Base-by-base conservation (phyloP, 1,140 invertebrate species). In the Triops cancriformis region DNA sequence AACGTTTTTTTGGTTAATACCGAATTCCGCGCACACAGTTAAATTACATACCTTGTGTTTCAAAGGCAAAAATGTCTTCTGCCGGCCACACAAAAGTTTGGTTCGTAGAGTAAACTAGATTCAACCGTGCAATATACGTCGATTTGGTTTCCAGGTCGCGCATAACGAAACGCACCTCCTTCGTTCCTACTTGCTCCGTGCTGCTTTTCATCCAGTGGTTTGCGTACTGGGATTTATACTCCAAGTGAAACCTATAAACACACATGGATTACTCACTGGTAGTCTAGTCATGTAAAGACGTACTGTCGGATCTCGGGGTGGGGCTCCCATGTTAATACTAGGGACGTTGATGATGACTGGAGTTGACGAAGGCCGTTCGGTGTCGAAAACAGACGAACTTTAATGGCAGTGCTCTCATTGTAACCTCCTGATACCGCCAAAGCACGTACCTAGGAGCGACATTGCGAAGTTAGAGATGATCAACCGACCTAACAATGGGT, bases 71-170 rank as follows among this genome's bases (percentile, higher is more conserved):
- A 74, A 85, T 84, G 1, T 87, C 86, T 80, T 91, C 89, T 64
- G 81, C 76, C 0, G 93, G 91, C 89, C 92, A 94, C 27, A 88
- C 82, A 80, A 90, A 93, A 0, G 86, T 82, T 0, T 84, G 83
- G 28, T 87, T 86, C n/a, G 85, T 83, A 0, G 87, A 78, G 83
- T 94, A 96, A 23, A 85, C 86, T 0, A 94, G 80, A n/a, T 86
- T 84, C 3, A 96, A 83, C 42, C 89, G 88, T 81, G 94, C 93
- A 74, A 88, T 89, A 81, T 95, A 96, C 41, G 87, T 84, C 0
- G 90, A 91, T 77, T 90, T 89, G 0, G 94, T 91, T 77, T 88
- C 84, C 72, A 96, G 84, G 51, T 88, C 83, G 1, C 81, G 82
- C 73, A 82, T 76, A 9, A 10, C 80, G 41, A 81, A 64, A 64